Base-by-base conservation (phyloP, 2,888 invertebrate genomes). In the Serripes groenlandicus region DNA sequence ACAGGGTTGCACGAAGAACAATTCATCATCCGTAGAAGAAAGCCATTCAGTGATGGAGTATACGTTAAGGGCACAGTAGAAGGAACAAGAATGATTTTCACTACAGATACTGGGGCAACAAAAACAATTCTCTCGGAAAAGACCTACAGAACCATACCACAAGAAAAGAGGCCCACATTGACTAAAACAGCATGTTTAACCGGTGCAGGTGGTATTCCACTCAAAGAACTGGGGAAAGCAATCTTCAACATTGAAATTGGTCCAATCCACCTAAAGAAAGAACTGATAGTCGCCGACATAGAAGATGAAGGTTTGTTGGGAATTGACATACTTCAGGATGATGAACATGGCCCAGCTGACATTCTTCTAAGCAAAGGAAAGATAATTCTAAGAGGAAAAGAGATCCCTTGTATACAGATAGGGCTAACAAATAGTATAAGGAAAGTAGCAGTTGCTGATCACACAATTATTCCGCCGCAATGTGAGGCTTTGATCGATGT, bases 401-500 rank as follows among this genome's bases (percentile, higher is more conserved):
- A 60, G 9, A 84, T 84, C 28, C 78, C 73, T 5, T 79, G 77
- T 69, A 60, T 74, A 26, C 75, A 78, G 42, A 54, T 75, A 26
- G 78, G 74, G 4, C 32, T 30, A 15, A 1, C 35, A 9, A 68
- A 58, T 52, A n/a, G 18, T 52, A 60, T 73, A 0, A 58, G 71
- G 35, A 81, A 66, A n/a, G 86, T 83, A 0, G 70, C 49, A 18
- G 52, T 69, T 21, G 86, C 83, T 35, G 86, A 79, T n/a, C n/a
- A 78, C 52, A 72, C 62, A 42, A 37, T 26, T 9, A 80, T 85
- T 37, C 84, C 81, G n/a, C 66, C 68, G n/a, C 28, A 64, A 11
- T 66, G 70, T 42, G 87, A 87, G 62, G 62, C 73, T 7, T 26
- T 85, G 0, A 76, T 88, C 34, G 84, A 88, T 68, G 85, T 79